Percentiles rank a stretch among this genome's conserved stretches.
phyloP scores from a whole-genome alignment of 2,888 invertebrate species.

The Cephus pygmeus region DNA sequence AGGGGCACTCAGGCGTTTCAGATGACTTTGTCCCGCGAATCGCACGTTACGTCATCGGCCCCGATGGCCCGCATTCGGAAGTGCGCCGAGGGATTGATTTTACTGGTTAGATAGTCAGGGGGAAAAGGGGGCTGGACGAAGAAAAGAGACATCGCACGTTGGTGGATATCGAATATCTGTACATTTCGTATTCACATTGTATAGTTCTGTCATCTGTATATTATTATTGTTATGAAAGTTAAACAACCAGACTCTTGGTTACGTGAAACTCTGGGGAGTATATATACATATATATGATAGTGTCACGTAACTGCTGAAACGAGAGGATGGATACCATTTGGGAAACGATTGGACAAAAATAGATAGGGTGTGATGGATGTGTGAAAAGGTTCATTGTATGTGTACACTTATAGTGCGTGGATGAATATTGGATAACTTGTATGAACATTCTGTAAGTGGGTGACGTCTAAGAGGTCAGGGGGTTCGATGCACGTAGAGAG shows the following conservation, averaged over 20 bases:
- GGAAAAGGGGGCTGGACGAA: not conserved
- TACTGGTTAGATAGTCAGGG: not conserved
- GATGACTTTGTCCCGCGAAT: conserved; percentile 42
- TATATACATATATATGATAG: not conserved
- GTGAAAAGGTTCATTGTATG: not conserved
- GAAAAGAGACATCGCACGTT: not conserved
- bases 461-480: not conserved
- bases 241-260: not conserved
- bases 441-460: not conserved
- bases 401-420: not conserved
- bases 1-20: conserved; percentile 40
- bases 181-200: not conserved
- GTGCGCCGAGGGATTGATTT: not conserved
- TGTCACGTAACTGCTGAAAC: not conserved
- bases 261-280: not conserved
- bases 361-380: not conserved
- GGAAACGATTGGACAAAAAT: not conserved
- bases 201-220: not conserved
- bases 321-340: not conserved
- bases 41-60: conserved; percentile 43
- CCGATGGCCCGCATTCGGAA: conserved; percentile 34
- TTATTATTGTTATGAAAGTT: not conserved
- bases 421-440: not conserved
- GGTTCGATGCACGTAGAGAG: not conserved
- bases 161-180: not conserved